Evolutionary conservation across 2,113 vertebrate genomes (phyloP).

Genomic region (Otis tarda): DNA sequence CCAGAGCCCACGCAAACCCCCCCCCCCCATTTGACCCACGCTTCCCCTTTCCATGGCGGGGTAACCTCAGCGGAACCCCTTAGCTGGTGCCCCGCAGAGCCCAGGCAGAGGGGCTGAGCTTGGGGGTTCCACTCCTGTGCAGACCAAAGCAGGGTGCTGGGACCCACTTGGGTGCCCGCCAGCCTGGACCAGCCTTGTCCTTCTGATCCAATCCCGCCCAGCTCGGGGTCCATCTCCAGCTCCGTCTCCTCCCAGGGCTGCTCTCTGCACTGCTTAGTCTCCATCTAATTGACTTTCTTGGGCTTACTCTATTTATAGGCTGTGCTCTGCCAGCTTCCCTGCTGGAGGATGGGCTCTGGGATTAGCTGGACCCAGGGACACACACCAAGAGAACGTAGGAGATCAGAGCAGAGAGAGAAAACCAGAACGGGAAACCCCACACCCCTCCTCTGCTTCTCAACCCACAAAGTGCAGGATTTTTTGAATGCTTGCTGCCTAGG

Average conservation of each 20-base stretch:
- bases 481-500: background rate
- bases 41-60: background rate
- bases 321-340: background rate
- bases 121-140: background rate
- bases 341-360: background rate
- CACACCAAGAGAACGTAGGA: background rate
- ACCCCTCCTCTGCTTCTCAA: background rate
- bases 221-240: background rate
- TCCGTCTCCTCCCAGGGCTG: background rate
- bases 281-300: slow-evolving; percentile 26
- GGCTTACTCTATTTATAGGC: slow-evolving; percentile 39
- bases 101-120: background rate
- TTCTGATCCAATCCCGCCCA: background rate
- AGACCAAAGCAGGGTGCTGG: background rate
- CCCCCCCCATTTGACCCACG: accelerated
- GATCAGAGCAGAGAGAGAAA: background rate
- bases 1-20: background rate
- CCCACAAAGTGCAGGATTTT: accelerated
- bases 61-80: background rate
- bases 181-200: background rate
- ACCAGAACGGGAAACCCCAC: background rate
- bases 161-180: background rate
- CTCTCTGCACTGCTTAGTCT: background rate
- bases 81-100: background rate
- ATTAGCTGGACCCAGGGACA: background rate